Evolutionary conservation across 2,113 vertebrate genomes (phyloP).

Genomic region (Pollimyrus isidori): DNA sequence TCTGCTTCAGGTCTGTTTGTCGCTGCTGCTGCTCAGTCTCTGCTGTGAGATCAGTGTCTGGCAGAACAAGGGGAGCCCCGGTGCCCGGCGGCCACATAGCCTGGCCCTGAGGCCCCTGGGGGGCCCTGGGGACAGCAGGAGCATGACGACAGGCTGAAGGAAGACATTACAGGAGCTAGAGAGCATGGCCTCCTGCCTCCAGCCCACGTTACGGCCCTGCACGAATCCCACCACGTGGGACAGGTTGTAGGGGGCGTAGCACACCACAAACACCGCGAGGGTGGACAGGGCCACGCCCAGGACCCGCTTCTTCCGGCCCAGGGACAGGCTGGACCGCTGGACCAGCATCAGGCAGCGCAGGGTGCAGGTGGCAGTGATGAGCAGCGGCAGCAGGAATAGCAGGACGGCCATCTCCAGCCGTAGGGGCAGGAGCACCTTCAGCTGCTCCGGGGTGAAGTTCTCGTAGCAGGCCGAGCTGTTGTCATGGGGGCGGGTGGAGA

Average conservation of each 20-base stretch:
- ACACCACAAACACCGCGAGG: slow-evolving; percentile 60
- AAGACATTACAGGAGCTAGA: slow-evolving; percentile 64
- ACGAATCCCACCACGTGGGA: slow-evolving; percentile 64
- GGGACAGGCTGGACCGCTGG: slow-evolving; percentile 50
- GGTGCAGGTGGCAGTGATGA: slow-evolving; percentile 56
- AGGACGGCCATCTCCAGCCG: slow-evolving; percentile 62
- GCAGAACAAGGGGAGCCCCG: neutral
- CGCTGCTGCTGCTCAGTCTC: neutral
- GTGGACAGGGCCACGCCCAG: slow-evolving; percentile 59
- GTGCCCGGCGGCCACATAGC: slow-evolving; percentile 35
- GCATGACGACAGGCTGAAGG: slow-evolving; percentile 64
- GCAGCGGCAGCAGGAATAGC: slow-evolving; percentile 58
- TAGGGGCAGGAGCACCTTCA: slow-evolving; percentile 55
- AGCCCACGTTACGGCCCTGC: slow-evolving; percentile 33
- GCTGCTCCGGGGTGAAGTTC: slow-evolving; percentile 54
- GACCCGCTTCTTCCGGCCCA: slow-evolving; percentile 51
- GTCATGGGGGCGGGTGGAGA: slow-evolving; percentile 27
- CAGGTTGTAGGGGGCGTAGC: slow-evolving; percentile 67
- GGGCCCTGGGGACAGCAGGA: slow-evolving; percentile 55
- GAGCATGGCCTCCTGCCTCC: slow-evolving; percentile 57
- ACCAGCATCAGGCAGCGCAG: slow-evolving; percentile 59
- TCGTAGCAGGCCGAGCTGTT: slow-evolving; percentile 50
- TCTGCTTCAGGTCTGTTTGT: neutral
- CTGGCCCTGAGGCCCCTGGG: slow-evolving; percentile 42
- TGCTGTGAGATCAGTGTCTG: slow-evolving; percentile 3